A percentile compares a stretch with the other conserved stretches of the same genome.
Evolutionary conservation across 30 jellyfish, hydroid and myxozoan genomes (phyloP).

Genomic region (Haliclystus octoradiatus): DNA sequence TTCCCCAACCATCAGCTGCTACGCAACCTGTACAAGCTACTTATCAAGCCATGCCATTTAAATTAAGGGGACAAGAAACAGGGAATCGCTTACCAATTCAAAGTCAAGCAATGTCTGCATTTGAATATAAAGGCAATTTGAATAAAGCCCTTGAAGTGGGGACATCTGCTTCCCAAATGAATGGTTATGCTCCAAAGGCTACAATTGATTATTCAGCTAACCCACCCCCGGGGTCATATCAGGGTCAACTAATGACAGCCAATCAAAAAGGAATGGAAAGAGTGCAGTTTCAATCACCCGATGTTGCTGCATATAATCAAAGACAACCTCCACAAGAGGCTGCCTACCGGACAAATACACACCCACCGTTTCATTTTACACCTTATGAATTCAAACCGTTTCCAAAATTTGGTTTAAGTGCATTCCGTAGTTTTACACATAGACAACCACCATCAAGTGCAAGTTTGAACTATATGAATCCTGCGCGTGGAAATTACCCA

Average conservation of each 20-base stretch:
- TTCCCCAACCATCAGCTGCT: neutral
- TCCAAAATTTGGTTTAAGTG: constrained; percentile 38
- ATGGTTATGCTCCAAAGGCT: constrained; percentile 22
- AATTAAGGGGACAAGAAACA: constrained; percentile 4
- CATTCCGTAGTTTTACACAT: constrained; percentile 20
- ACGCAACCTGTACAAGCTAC: constrained; percentile 16
- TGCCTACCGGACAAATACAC: neutral
- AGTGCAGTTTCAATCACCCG: neutral
- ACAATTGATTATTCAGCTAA: constrained; percentile 13
- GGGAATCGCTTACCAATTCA: constrained; percentile 10
- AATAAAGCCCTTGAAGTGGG: constrained; percentile 44
- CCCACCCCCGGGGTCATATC: constrained; percentile 30
- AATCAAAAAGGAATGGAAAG: neutral
- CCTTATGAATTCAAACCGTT: constrained; percentile 21
- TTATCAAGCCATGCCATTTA: neutral
- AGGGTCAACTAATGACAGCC: constrained; percentile 25
- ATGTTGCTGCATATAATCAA: too few species aligned
- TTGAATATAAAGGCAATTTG: constrained; percentile 19
- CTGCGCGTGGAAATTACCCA: neutral
- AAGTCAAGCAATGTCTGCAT: constrained; percentile 15
- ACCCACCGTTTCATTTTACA: neutral
- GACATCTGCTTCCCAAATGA: constrained; percentile 30
- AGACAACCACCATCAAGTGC: neutral
- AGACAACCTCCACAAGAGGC: neutral
- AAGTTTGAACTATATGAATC: neutral